A percentile compares a stretch with the other conserved stretches of the same genome.
Conservation (phyloP, 1,140 invertebrate genomes). For the Drosophila saltans region DNA sequence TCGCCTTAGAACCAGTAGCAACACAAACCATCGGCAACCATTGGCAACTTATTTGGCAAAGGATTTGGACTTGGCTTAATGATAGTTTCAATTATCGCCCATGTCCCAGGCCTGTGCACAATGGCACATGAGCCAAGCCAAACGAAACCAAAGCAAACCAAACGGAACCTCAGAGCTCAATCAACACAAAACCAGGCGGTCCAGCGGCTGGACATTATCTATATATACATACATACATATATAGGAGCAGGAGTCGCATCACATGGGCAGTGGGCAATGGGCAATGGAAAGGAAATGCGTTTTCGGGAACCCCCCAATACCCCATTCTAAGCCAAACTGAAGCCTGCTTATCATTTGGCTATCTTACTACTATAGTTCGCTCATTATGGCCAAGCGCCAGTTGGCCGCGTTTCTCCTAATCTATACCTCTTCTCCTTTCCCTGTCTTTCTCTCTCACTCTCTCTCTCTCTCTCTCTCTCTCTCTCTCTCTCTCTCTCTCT, state of each 20-base stretch:
- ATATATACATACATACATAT: too few species aligned
- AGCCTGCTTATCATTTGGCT: slow-evolving; percentile 57
- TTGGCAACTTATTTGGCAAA: slow-evolving; percentile 56
- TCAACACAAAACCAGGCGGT: slow-evolving; percentile 14
- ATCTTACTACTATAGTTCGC: slow-evolving; percentile 42
- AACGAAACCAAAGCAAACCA: neutral
- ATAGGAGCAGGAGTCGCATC: too few species aligned
- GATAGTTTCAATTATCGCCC: slow-evolving; percentile 78
- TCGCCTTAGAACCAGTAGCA: slow-evolving; percentile 44
- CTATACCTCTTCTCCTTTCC: neutral
- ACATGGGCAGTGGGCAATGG: too few species aligned
- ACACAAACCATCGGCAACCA: neutral
- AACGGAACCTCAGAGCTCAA: slow-evolving; percentile 39
- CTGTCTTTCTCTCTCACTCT: too few species aligned
- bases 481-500: neutral
- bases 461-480: too few species aligned
- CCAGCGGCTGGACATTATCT: slow-evolving; percentile 9
- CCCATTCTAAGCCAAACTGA: neutral
- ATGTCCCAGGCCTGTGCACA: slow-evolving; percentile 44
- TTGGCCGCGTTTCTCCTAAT: slow-evolving; percentile 51
- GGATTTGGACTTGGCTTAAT: slow-evolving; percentile 67
- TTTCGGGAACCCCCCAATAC: slow-evolving; percentile 1
- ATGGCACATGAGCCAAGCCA: slow-evolving; percentile 45
- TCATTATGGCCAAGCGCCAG: slow-evolving; percentile 66
- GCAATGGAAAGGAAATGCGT: slow-evolving; percentile 33